Evolutionary conservation across 53 echinoderm and acorn worm genomes (phyloP), one percentile per base, ranked within the genome.

Genomic region (Echinarachnius parma): DNA sequence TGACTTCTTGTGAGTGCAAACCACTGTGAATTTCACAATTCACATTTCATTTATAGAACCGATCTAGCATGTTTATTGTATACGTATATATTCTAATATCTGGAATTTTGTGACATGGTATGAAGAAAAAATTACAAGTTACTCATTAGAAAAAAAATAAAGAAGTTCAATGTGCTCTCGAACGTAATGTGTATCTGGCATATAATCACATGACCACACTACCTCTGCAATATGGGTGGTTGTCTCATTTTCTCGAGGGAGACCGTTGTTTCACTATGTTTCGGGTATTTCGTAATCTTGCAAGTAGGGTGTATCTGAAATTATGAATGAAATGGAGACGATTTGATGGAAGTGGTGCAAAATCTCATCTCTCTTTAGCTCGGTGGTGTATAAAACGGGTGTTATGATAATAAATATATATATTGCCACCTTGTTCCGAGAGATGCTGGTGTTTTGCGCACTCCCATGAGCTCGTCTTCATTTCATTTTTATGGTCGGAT

Each of bases 321-420:
- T 49, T 7, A 4, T 13, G 50, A 9, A 15, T 18, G 19, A 19
- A 19, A 18, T 10, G 50, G 4, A 15, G 50, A 4, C 4, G 19
- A 49, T n/a, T n/a, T n/a, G n/a, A n/a, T 21, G 45, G 47, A 47
- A 27, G 65, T 18, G 37, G 13, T 20, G 28, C 68, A 33, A 31
- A 50, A 4, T 21, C 21, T 32, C 34, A 33, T 10, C 36, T 0
- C 1, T 4, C 16, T 4, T 21, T 3, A 4, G 42, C 74, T 48
- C 9, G 28, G 0, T 36, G 74, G 56, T 53, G 57, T 37, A 55
- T 56, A 72, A 69, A 37, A 72, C 74, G 74, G 74, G 74, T 72
- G 74, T 72, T 72, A 57, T 33, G 65, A 65, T 65, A n/a, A n/a
- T n/a, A n/a, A n/a, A 68, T 68, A 68, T 66, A 66, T 68, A 68